phyloP scores from a whole-genome alignment of 1,140 invertebrate genomes.

The Cardiocondyla obscurior region DNA sequence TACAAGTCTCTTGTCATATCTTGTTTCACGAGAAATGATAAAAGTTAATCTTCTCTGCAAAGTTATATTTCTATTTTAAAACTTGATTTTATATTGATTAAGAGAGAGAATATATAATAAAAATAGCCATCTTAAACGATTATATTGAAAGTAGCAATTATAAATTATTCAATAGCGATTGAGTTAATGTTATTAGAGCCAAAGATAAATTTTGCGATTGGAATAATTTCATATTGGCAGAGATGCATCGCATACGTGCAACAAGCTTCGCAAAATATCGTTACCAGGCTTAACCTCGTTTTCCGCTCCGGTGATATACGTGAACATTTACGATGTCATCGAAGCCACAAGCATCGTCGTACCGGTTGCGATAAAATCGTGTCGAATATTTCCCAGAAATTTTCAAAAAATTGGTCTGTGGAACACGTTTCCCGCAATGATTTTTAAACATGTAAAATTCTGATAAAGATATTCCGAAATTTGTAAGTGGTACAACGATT shows the following conservation, averaged over 20 bases:
- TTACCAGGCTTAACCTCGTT: conserved; percentile 53
- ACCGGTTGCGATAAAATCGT: conserved; percentile 47
- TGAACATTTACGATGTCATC: conserved; percentile 42
- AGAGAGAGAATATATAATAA: not conserved
- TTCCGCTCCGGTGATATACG: conserved; percentile 21
- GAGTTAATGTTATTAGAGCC: not conserved
- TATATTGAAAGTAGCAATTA: not conserved
- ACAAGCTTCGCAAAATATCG: conserved; percentile 44
- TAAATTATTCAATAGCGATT: conserved; percentile 23
- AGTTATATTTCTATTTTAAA: conserved; percentile 7
- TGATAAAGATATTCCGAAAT: not conserved
- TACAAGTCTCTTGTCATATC: not conserved
- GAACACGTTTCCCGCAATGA: not conserved
- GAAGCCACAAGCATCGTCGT: conserved; percentile 17
- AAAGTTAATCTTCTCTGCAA: not conserved
- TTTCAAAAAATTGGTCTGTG: conserved; percentile 22
- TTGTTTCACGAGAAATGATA: conserved; percentile 4
- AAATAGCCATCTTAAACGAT: not conserved
- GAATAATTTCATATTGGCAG: conserved; percentile 20
- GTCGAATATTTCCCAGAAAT: conserved; percentile 14
- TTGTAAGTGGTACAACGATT: not conserved
- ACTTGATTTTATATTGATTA: not conserved
- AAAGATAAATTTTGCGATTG: conserved; percentile 18
- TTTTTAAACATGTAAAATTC: not conserved
- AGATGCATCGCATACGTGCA: conserved; percentile 10